Base-by-base conservation (phyloP, 2,888 invertebrate genomes). In the Oscheius sp. region DNA sequence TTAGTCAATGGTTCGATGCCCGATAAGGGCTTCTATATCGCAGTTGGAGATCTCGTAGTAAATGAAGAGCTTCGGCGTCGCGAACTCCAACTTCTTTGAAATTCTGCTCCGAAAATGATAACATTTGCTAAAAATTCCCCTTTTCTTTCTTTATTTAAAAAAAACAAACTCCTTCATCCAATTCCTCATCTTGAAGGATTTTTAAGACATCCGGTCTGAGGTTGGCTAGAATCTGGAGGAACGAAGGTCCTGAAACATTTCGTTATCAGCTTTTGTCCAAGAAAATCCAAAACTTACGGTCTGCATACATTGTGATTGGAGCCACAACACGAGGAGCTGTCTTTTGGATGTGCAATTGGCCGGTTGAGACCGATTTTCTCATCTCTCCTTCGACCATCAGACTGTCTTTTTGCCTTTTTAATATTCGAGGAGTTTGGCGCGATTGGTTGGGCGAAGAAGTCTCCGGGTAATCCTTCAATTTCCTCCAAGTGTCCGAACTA, bases 351-450 rank as follows among this genome's bases (percentile, higher is more conserved):
- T 33, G 6, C 20, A 55, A n/a, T 5, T 55, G 55, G 8, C 55
- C 55, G 23, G 55, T 34, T 10, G 55, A 55, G 8, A 55, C 34
- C 17, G 55, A 55, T 34, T 23, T 12, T 1, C 34, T 33, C 52
- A 27, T 52, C n/a, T 52, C 52, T 25, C 25, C 25, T n/a, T 55
- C 68, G 20, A 68, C 66, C 4, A 55, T 29, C 27, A 67, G 31
- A n/a, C 48, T 27, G 37, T 76, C 78, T 17, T 74, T 58, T 31
- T 70, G 69, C 46, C 76, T 78, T 34, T 76, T 78, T 23, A 78
- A 34, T 71, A 74, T 78, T 31, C 78, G 27, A 15, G 78, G 78
- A 1, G 78, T 78, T 15, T 73, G 73, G 8, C 78, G 25, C 52
- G 74, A 72, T 39, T 73, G 74, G 53, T 73, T 76, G 27, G 69